Base-by-base conservation (phyloP, 2,797 vertebrate species). In the Manis javanica region DNA sequence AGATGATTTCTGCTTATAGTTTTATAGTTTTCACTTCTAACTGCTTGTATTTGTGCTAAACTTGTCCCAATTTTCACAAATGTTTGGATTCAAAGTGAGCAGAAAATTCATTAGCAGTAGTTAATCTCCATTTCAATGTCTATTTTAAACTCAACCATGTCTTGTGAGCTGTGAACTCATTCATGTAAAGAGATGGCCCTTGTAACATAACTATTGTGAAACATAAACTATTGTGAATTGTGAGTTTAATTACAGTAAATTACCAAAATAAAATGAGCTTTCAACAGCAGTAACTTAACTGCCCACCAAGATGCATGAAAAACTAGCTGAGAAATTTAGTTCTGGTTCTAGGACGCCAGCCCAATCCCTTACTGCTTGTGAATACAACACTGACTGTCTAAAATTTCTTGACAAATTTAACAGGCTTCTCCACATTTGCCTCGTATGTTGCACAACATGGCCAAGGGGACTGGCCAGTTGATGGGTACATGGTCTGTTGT, bases 1-100 rank as follows among this genome's bases (percentile, higher is more conserved):
- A 82, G 37, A 90, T 94, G 61, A 87, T 90, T 97, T 83, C 55
- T 79, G 29, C 55, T 83, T 94, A 59, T n/a, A 83, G 34, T 39
- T 91, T 95, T 96, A 59, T n/a, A 83, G 34, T 39, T 91, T 95
- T 96, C 64, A 68, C 55, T 95, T 95, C 53, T 21, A 75, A 92
- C 23, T 74, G 24, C 34, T 89, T 71, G 2, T 69, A 91, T 96
- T 90, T 79, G 23, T 11, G 37, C 2, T 78, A 96, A 97, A 86
- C 51, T 83, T 83, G 46, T 57, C 66, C 94, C 88, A 90, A 95
- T 95, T 94, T 95, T 90, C 79, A 39, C 18, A 94, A 95, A 29
- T 77, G 42, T 82, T 93, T 91, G 90, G 57, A 92, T 83, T 92
- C 42, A 92, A 96, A 82, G 0, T 64, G 37, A 90, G 59, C 31